Evolutionary conservation across 2,113 vertebrate species (phyloP).

Genomic region (Egretta garzetta): DNA sequence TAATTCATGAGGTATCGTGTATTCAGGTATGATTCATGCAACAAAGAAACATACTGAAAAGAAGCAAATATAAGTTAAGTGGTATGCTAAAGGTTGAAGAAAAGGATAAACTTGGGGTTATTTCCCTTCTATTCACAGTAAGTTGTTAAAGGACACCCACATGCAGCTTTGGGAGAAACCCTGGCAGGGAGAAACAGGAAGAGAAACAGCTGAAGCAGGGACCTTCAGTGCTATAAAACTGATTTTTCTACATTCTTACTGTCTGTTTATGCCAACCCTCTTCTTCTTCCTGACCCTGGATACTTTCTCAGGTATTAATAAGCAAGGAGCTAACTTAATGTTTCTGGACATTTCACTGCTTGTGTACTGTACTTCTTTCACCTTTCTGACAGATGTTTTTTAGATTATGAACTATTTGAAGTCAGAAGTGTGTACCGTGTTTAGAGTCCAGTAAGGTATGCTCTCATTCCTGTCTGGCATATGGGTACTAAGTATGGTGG

Average conservation of each 20-base stretch:
- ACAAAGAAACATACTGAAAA: neutral
- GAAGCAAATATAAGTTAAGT: neutral
- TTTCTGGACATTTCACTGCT: neutral
- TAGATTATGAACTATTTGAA: neutral
- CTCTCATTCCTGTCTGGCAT: neutral
- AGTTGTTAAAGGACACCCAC: neutral
- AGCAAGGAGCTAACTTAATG: neutral
- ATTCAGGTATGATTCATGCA: neutral
- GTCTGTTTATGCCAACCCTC: neutral
- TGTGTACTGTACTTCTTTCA: neutral
- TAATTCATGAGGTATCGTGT: slow-evolving; percentile 7
- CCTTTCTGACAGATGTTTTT: neutral
- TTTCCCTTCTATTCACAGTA: neutral
- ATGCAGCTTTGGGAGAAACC: neutral
- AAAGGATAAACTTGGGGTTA: neutral
- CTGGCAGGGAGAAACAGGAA: neutral
- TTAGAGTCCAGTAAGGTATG: neutral
- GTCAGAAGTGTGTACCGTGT: neutral
- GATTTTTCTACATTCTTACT: neutral
- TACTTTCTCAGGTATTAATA: neutral
- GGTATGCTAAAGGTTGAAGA: neutral
- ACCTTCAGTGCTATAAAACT: neutral
- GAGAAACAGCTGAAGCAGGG: neutral
- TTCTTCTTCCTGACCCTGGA: neutral
- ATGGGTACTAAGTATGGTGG: neutral